These are phyloP conservation scores for Lamellibrachia satsuma DNA, from an alignment of 2,888 invertebrate genomes.

Conservation along the genomic window DNA sequence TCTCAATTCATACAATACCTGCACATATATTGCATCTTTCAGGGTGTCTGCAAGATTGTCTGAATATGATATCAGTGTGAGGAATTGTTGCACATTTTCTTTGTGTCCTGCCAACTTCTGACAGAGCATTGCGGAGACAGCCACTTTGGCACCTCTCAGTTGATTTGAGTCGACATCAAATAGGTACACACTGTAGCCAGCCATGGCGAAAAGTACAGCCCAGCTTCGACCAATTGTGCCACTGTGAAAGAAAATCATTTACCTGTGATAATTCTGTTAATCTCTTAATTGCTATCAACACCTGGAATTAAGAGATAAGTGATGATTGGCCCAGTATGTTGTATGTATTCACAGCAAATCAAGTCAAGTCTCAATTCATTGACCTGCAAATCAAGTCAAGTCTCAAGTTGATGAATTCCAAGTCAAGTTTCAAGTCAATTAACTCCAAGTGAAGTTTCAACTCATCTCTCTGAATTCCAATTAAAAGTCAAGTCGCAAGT, in stretches of 20 bases:
- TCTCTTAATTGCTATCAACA: too few species aligned
- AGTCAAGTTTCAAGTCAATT: too few species aligned
- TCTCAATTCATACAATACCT: constrained; percentile 48
- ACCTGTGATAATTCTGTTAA: too few species aligned
- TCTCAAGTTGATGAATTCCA: too few species aligned
- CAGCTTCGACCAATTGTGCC: constrained; percentile 95
- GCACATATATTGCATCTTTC: constrained; percentile 79
- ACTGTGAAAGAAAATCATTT: constrained; percentile 68
- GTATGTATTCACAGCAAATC: too few species aligned
- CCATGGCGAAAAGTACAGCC: constrained; percentile 94
- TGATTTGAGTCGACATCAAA: constrained; percentile 73
- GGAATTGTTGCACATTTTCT: constrained; percentile 77
- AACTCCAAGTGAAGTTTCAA: too few species aligned
- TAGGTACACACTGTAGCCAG: constrained; percentile 86
- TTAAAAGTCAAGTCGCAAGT: too few species aligned
- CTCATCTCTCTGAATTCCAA: too few species aligned
- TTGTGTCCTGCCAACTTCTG: neutral
- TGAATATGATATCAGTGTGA: constrained; percentile 78
- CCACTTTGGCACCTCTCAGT: constrained; percentile 66
- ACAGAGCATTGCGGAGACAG: constrained; percentile 52
- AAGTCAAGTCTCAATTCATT: too few species aligned
- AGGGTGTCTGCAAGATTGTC: constrained; percentile 77
- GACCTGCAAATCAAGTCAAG: too few species aligned
- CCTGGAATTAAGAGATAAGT: too few species aligned
- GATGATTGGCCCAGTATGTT: too few species aligned